Evolutionary conservation across 2,113 vertebrate species (phyloP).

Genomic region (Fulica atra): DNA sequence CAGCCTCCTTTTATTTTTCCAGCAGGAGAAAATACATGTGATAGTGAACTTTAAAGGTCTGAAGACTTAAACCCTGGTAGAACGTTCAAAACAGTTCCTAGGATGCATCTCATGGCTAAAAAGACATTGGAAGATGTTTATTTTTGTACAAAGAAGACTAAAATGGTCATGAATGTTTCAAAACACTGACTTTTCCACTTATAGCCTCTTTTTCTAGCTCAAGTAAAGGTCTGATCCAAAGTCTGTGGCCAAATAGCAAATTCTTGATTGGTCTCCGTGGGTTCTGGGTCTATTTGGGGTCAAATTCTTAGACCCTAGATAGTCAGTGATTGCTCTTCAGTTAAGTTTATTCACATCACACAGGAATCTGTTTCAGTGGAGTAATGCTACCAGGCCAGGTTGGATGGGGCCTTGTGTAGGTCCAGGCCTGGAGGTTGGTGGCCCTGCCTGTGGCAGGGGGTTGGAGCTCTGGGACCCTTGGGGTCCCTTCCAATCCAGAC

Average conservation of each 20-base stretch:
- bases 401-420: too few relatives aligned
- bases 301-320: not conserved
- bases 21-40: not conserved
- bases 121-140: not conserved
- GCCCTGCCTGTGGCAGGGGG: too few relatives aligned
- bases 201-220: not conserved
- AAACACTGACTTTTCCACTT: not conserved
- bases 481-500: too few relatives aligned
- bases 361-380: not conserved
- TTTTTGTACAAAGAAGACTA: not conserved
- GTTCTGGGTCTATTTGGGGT: not conserved
- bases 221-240: not conserved
- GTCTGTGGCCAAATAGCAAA: not conserved
- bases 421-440: too few relatives aligned
- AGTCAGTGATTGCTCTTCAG: not conserved
- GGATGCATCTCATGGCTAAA: not conserved
- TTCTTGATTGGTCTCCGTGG: not conserved
- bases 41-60: not conserved
- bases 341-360: not conserved
- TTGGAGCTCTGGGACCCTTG: too few relatives aligned
- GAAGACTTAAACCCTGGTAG: not conserved
- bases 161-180: not conserved
- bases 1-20: not conserved
- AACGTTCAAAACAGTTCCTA: not conserved
- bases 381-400: too few relatives aligned